Percentiles rank a stretch among this genome's conserved stretches.
Evolutionary conservation across 2,888 invertebrate genomes (phyloP).

Genomic region (Branchinecta sandiegonensis): DNA sequence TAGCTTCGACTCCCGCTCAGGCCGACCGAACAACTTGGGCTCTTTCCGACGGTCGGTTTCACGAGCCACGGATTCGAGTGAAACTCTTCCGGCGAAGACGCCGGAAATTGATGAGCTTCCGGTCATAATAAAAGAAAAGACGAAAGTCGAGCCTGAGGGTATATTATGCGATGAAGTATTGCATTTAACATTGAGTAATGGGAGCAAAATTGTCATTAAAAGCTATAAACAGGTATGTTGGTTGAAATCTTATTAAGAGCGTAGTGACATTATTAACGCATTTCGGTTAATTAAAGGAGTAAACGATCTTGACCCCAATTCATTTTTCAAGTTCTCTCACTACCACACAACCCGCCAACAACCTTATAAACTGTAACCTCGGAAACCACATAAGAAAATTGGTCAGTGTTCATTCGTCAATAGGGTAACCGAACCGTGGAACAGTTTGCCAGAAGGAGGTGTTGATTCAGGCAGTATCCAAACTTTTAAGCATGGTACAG

Average conservation of each 20-base stretch:
- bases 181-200: background rate
- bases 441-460: too few relatives aligned
- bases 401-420: too few relatives aligned
- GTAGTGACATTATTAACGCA: too few relatives aligned
- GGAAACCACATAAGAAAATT: too few relatives aligned
- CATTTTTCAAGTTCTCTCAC: too few relatives aligned
- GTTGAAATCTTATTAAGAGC: background rate
- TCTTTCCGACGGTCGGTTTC: background rate
- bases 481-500: too few relatives aligned
- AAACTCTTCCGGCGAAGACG: background rate
- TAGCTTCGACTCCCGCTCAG: background rate
- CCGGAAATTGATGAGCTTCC: background rate
- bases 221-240: slow-evolving; percentile 2
- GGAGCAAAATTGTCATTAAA: slow-evolving; percentile 2
- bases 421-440: too few relatives aligned
- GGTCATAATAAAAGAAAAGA: background rate
- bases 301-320: too few relatives aligned
- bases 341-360: too few relatives aligned
- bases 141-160: background rate
- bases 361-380: too few relatives aligned
- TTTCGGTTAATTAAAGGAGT: too few relatives aligned
- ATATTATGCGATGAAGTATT: background rate
- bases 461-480: too few relatives aligned
- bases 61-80: background rate
- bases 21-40: background rate